These are phyloP conservation scores for Panzeria rudis DNA, from an alignment of 2,888 invertebrate species.

Conservation along the genomic window DNA sequence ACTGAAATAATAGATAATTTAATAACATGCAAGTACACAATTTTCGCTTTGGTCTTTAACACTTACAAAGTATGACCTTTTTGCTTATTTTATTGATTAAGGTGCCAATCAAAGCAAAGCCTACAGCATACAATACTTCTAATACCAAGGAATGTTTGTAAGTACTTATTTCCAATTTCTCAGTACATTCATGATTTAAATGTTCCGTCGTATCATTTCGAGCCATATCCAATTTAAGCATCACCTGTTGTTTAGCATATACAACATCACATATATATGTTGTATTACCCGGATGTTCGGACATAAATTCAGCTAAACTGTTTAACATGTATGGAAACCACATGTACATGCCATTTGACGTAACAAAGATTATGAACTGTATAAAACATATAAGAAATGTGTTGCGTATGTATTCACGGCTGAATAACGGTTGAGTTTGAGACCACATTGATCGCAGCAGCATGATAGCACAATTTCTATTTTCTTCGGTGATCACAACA, in stretches of 20 bases:
- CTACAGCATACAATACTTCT: constrained; percentile 78
- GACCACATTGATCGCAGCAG: constrained; percentile 79
- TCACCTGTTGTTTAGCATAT: constrained; percentile 73
- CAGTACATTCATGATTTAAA: constrained; percentile 73
- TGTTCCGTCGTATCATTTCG: constrained; percentile 10
- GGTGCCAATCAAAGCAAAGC: constrained; percentile 78
- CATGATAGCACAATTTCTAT: constrained; percentile 64
- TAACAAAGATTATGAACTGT: constrained; percentile 80
- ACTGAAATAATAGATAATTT: constrained; percentile 71
- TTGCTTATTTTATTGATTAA: constrained; percentile 79
- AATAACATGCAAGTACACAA: neutral
- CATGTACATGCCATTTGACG: constrained; percentile 81
- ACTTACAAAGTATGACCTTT: constrained; percentile 78
- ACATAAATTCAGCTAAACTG: constrained; percentile 78
- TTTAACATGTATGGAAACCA: constrained; percentile 82
- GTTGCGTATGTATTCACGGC: constrained; percentile 76
- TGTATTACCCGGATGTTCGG: constrained; percentile 75
- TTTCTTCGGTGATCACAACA: constrained; percentile 52
- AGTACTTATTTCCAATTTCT: constrained; percentile 78
- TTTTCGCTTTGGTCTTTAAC: neutral
- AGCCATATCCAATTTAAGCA: constrained; percentile 52
- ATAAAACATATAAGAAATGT: constrained; percentile 79
- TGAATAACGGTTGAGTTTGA: constrained; percentile 81
- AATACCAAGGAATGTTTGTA: constrained; percentile 78
- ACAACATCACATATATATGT: constrained; percentile 79